Conservation (phyloP, 2,888 invertebrate genomes). For the Drosophila pullipes region DNA sequence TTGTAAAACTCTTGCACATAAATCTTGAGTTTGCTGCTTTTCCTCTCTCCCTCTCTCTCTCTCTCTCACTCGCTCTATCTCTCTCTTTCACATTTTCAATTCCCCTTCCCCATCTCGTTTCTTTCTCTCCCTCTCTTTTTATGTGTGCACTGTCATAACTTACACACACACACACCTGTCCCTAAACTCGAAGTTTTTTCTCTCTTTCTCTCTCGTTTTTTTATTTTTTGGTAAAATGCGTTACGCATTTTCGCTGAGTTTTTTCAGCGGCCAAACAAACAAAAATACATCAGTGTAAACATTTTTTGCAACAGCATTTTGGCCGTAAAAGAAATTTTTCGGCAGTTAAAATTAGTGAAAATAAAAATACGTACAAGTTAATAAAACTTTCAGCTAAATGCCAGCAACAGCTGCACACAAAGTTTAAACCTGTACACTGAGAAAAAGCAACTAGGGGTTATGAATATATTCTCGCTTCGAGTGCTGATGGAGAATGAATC, state of each 20-base stretch:
- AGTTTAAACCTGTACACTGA: constrained; percentile 16
- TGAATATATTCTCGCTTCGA: not conserved
- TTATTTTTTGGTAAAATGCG: constrained; percentile 60
- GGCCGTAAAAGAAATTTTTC: constrained; percentile 11
- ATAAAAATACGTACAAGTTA: constrained; percentile 10
- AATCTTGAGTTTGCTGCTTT: constrained; percentile 63
- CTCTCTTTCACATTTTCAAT: not conserved
- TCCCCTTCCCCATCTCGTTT: no score
- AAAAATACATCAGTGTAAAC: constrained; percentile 43
- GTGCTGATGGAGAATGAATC: not conserved
- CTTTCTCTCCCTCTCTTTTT: constrained; percentile 28
- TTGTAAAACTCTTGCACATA: constrained; percentile 79
- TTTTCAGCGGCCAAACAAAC: constrained; percentile 49
- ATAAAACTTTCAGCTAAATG: constrained; percentile 45
- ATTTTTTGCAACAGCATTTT: constrained; percentile 54
- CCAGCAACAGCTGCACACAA: constrained; percentile 42
- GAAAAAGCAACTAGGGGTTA: not conserved
- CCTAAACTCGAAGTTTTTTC: constrained; percentile 27
- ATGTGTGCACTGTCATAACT: constrained; percentile 67
- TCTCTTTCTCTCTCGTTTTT: constrained; percentile 8
- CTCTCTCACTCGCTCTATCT: no score
- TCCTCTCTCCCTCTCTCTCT: not conserved
- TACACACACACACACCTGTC: constrained; percentile 31
- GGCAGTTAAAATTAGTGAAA: constrained; percentile 15
- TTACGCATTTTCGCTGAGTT: constrained; percentile 67